Evolutionary conservation across 2,797 vertebrate species (phyloP), one percentile per base, ranked within the genome.

Genomic region (Poecile montanus): DNA sequence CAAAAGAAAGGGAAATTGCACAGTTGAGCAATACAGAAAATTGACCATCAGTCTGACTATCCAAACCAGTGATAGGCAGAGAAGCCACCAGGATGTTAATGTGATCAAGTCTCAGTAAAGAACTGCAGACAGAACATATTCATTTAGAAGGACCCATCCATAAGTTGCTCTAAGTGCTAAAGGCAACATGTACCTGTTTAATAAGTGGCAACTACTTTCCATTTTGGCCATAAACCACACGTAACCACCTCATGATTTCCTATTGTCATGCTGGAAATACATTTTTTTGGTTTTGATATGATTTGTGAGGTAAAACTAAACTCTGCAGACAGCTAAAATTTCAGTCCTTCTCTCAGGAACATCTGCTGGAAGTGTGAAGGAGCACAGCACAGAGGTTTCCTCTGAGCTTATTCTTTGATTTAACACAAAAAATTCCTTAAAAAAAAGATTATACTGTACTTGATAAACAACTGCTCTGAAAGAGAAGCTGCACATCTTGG

Each of bases 281-380:
- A 0, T 17, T 21, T 44, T 40, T 29, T 21, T 18, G 0, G 1
- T 48, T 74, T 60, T 50, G 2, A 42, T 36, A n/a, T 8, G 10
- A 74, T 71, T 74, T 75, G 2, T 15, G 40, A 75, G 11, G 25
- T 44, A 75, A 90, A 90, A 23, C 5, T 18, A 58, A 57, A 47
- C 8, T 71, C 44, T 0, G 0, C 30, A 74, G 18, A 21, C 36
- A 77, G 32, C 3, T 83, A 27, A 88, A 88, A 36, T 12, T 88
- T 88, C 38, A 58, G 30, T 58, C 6, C 4, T 5, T 86, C 23
- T 56, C 29, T 54, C 32, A 47, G 26, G 4, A 85, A 40, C 9
- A 30, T 13, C 14, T 45, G 2, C 16, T 53, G 17, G 6, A 90
- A 88, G 7, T n/a, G 34, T 18, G 61, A 93, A 87, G 25, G 5